A percentile compares a stretch with the other conserved stretches of the same genome.
phyloP scores from a whole-genome alignment of 2,113 vertebrate genomes.

The Stigmatopora nigra region DNA sequence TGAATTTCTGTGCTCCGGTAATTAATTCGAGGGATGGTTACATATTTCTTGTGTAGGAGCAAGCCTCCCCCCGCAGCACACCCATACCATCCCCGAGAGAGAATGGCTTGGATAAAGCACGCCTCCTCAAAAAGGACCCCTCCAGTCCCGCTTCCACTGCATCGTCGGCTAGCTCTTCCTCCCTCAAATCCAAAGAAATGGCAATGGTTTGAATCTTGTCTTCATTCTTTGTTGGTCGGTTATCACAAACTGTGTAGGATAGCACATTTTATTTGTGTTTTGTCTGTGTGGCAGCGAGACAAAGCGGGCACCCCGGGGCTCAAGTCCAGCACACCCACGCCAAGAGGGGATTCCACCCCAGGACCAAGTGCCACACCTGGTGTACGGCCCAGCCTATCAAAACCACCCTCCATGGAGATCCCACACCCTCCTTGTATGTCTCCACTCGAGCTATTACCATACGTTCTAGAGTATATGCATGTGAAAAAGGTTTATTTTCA shows the following conservation, averaged over 20 bases:
- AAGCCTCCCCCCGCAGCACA: constrained; percentile 82
- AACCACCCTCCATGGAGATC: constrained; percentile 87
- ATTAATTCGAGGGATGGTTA: constrained; percentile 6
- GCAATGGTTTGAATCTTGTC: constrained; percentile 43
- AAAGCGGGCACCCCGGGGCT: constrained; percentile 89
- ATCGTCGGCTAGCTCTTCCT: constrained; percentile 92
- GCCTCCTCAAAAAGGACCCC: constrained; percentile 85
- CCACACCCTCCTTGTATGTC: constrained; percentile 84
- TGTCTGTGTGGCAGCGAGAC: constrained; percentile 76
- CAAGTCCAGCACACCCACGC: constrained; percentile 92
- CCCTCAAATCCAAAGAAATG: constrained; percentile 87
- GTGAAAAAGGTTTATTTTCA: too few species aligned
- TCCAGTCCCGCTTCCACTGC: constrained; percentile 91
- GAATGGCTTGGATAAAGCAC: constrained; percentile 87
- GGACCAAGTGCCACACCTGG: constrained; percentile 86
- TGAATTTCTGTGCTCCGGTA: background rate
- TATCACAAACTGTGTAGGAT: background rate
- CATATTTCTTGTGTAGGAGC: constrained; percentile 70
- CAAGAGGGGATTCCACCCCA: constrained; percentile 84
- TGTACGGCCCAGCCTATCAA: constrained; percentile 83
- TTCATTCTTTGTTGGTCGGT: background rate
- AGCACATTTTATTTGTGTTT: background rate
- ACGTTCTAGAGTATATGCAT: too few species aligned
- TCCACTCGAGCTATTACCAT: background rate
- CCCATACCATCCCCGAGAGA: constrained; percentile 88